These are phyloP conservation scores for Clangula hyemalis DNA, from an alignment of 2,797 vertebrate genomes.

Conservation along the genomic window DNA sequence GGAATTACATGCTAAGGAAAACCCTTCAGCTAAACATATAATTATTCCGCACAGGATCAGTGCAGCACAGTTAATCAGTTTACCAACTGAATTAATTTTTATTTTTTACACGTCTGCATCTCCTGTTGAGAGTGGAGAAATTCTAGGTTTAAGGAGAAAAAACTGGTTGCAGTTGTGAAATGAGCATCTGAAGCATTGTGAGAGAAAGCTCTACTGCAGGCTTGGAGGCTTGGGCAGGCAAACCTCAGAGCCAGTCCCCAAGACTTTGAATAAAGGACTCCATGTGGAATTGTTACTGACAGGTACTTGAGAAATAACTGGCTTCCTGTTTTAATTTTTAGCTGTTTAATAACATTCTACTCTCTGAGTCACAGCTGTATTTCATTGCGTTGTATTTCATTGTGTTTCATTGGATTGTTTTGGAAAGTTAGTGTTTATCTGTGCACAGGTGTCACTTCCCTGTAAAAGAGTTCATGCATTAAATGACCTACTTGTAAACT, in stretches of 20 bases:
- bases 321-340: constrained; percentile 51
- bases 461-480: constrained; percentile 2
- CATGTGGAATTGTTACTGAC: constrained; percentile 22
- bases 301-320: constrained; percentile 34
- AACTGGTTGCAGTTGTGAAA: constrained; percentile 34
- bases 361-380: neutral
- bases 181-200: constrained; percentile 6
- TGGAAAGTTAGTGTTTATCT: constrained; percentile 19
- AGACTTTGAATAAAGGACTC: constrained; percentile 29
- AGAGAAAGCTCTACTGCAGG: constrained; percentile 27
- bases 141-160: constrained; percentile 4
- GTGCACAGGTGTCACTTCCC: constrained; percentile 8
- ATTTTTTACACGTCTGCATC: constrained; percentile 55
- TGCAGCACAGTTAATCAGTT: constrained; percentile 73
- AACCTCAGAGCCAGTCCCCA: constrained; percentile 24
- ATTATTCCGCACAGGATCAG: constrained; percentile 77
- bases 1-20: constrained; percentile 79
- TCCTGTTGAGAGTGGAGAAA: constrained; percentile 48
- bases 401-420: neutral
- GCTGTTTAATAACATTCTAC: constrained; percentile 5
- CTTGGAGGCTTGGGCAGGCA: constrained; percentile 32
- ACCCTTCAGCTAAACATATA: constrained; percentile 77
- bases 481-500: constrained; percentile 32
- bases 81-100: constrained; percentile 71
- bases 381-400: neutral